These are phyloP conservation scores for Cariama cristata DNA, from an alignment of 2,113 vertebrate species.

Conservation along the genomic window DNA sequence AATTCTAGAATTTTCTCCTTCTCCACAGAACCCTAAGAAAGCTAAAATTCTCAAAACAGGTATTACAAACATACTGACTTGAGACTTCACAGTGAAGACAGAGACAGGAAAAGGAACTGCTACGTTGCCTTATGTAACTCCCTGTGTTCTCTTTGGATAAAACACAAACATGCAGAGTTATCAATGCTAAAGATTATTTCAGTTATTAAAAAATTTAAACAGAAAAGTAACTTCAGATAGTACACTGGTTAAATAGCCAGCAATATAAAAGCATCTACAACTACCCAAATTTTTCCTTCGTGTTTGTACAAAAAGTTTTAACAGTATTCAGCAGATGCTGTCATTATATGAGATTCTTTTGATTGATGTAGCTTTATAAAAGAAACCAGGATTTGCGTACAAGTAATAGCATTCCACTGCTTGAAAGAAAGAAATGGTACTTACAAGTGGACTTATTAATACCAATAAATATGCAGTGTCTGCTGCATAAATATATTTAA, in stretches of 20 bases:
- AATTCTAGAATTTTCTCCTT: not conserved
- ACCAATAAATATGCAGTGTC: not conserved
- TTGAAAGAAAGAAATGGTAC: not conserved
- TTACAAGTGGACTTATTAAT: not conserved
- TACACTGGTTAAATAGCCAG: not conserved
- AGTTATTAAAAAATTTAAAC: not conserved
- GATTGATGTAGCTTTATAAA: not conserved
- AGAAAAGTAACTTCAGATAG: not conserved
- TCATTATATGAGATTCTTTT: not conserved
- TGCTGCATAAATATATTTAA: not conserved
- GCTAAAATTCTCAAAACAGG: not conserved
- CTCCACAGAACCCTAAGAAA: not conserved
- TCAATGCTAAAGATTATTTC: not conserved
- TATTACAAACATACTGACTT: not conserved
- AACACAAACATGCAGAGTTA: not conserved
- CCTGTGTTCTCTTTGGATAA: not conserved
- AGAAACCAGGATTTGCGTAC: not conserved
- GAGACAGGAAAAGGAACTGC: not conserved
- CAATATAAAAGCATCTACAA: not conserved
- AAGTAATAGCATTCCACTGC: not conserved
- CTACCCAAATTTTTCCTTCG: fast-evolving
- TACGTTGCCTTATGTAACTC: not conserved
- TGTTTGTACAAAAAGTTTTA: not conserved
- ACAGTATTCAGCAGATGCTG: not conserved
- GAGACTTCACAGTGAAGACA: not conserved